These are phyloP conservation scores for Zaprionus camerounensis DNA, from an alignment of 1,140 invertebrate genomes.

Conservation along the genomic window DNA sequence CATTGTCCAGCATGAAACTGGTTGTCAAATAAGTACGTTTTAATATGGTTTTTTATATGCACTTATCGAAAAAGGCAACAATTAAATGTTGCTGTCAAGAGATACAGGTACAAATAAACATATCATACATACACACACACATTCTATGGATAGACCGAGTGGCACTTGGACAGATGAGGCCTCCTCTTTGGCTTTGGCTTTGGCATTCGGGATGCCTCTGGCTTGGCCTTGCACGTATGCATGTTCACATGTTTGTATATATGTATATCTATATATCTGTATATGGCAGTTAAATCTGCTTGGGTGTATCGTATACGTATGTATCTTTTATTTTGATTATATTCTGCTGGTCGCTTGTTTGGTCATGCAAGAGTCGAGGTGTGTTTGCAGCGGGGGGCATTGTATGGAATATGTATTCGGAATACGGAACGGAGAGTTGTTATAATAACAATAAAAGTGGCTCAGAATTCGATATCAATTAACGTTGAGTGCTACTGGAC, in stretches of 20 bases:
- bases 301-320: background rate
- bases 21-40: background rate
- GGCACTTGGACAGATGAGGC: slow-evolving; percentile 1
- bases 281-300: background rate
- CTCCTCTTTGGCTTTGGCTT: background rate
- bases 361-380: slow-evolving; percentile 52
- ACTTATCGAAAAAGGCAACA: slow-evolving; percentile 6
- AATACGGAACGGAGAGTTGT: slow-evolving; percentile 36
- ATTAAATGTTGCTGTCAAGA: slow-evolving; percentile 14
- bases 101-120: background rate
- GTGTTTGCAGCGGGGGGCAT: slow-evolving; percentile 25
- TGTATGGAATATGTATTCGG: slow-evolving; percentile 22
- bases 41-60: background rate
- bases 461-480: slow-evolving; percentile 79
- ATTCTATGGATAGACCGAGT: background rate
- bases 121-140: background rate
- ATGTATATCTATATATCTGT: background rate
- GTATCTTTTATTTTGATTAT: slow-evolving; percentile 22
- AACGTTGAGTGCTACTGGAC: slow-evolving; percentile 78
- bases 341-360: slow-evolving; percentile 35
- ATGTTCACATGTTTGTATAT: background rate
- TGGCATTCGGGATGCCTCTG: background rate
- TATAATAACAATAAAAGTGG: slow-evolving; percentile 80
- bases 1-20: background rate
- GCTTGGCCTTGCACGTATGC: background rate